These are phyloP conservation scores for Lepus europaeus DNA, from an alignment of 2,113 vertebrate species.

Conservation along the genomic window DNA sequence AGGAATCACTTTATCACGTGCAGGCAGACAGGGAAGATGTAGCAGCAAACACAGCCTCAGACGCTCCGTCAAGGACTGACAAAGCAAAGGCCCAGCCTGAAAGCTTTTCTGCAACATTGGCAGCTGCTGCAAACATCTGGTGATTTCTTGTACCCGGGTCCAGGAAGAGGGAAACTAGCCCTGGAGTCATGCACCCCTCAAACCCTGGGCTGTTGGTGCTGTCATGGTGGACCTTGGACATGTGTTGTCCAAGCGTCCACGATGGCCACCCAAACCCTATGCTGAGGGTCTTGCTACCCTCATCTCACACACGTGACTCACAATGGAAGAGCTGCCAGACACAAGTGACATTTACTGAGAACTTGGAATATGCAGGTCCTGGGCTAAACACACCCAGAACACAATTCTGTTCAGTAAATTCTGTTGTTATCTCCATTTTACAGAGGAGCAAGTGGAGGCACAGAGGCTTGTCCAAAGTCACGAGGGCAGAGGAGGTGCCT, in stretches of 20 bases:
- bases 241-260: background rate
- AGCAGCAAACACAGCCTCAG: conserved; percentile 50
- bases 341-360: conserved; percentile 9
- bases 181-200: background rate
- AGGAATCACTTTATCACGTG: conserved; percentile 48
- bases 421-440: conserved; percentile 37
- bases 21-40: background rate
- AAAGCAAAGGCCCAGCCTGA: conserved; percentile 47
- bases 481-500: background rate
- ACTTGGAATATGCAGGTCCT: background rate
- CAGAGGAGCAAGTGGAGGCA: conserved; percentile 51
- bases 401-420: background rate
- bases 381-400: conserved; percentile 29
- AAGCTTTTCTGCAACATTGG: conserved; percentile 54
- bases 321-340: background rate
- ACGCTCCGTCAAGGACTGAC: conserved; percentile 12
- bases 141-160: conserved; percentile 24
- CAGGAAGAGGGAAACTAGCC: background rate
- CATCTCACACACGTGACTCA: conserved; percentile 1
- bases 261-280: background rate
- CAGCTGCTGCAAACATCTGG: conserved; percentile 48
- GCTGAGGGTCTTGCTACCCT: background rate
- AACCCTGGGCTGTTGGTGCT: background rate
- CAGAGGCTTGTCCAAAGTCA: conserved; percentile 10
- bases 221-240: background rate